phyloP scores from a whole-genome alignment of 2,797 vertebrate genomes.

The Gadopsis marmoratus region DNA sequence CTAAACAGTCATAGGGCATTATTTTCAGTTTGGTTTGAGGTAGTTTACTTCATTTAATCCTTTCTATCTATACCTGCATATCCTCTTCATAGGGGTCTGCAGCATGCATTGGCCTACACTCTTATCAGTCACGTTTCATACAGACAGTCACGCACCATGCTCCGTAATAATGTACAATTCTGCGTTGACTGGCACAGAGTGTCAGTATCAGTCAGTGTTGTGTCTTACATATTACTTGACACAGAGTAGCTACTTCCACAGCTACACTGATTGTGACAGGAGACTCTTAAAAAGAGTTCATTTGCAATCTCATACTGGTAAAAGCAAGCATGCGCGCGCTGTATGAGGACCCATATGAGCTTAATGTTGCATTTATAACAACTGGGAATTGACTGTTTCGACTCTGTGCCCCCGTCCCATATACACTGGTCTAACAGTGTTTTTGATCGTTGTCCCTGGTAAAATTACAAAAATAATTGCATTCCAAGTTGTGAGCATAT shows the following conservation, averaged over 20 bases:
- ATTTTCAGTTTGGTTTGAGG: neutral
- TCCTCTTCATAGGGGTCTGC: too few species aligned
- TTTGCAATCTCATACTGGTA: neutral
- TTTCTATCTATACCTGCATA: neutral
- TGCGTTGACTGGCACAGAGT: neutral
- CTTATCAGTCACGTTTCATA: neutral
- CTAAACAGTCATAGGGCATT: neutral
- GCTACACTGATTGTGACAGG: neutral
- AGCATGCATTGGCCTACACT: neutral
- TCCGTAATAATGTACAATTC: neutral
- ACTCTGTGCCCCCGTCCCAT: accelerated
- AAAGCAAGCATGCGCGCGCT: neutral
- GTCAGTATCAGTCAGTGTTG: neutral
- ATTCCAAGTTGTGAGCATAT: neutral
- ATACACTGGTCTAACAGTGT: neutral
- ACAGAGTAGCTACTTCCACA: too few species aligned
- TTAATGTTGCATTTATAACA: neutral
- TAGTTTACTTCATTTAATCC: neutral
- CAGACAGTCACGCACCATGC: neutral
- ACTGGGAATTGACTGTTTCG: neutral
- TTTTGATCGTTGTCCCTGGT: neutral
- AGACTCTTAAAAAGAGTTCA: neutral
- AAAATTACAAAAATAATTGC: neutral
- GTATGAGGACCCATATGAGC: neutral
- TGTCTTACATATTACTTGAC: neutral